Evolutionary conservation across 2,797 vertebrate genomes (phyloP), one percentile per base, ranked within the genome.

Genomic region (Macropus fuliginosus): DNA sequence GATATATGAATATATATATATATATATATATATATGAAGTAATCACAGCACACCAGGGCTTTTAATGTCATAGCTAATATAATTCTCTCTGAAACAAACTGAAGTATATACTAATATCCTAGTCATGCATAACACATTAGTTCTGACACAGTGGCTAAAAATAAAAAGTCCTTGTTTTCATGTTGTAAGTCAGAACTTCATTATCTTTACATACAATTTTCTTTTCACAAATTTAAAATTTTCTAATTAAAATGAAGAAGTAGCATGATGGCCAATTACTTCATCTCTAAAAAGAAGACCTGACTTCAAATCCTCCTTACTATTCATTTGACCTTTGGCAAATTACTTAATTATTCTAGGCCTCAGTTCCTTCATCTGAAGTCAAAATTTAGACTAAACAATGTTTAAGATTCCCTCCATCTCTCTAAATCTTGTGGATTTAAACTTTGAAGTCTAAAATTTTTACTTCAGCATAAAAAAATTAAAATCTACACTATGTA

Each of bases 121-220:
- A 95, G 5, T 56, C 94, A 92, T 89, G 92, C 12, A 96, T 87
- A 97, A 97, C 18, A 95, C 95, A 93, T 97, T 96, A 95, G 89
- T 87, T 87, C 40, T 50, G 55, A 95, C 27, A 94, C 62, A 96
- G 81, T 94, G 46, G 40, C 40, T 96, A 91, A 93, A 89, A 96
- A 95, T 54, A 87, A 56, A 52, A 91, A 29, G 31, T n/a, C 55
- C 66, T 87, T 54, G 24, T 57, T 92, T 34, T 91, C 91, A 46
- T 81, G 11, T 54, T 94, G 11, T 21, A 74, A n/a, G 40, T 81
- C 31, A 91, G 54, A 55, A 54, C 12, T 50, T 87, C n/a, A 87
- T 87, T 87, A 87, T 87, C 40, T 87, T 87, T 46, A 27, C 24
- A 27, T 87, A 24, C 40, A 81, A 28, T 28, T 40, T 74, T 14